These are phyloP conservation scores for Tipula helvola DNA, from an alignment of 2,888 invertebrate species.

Conservation along the genomic window DNA sequence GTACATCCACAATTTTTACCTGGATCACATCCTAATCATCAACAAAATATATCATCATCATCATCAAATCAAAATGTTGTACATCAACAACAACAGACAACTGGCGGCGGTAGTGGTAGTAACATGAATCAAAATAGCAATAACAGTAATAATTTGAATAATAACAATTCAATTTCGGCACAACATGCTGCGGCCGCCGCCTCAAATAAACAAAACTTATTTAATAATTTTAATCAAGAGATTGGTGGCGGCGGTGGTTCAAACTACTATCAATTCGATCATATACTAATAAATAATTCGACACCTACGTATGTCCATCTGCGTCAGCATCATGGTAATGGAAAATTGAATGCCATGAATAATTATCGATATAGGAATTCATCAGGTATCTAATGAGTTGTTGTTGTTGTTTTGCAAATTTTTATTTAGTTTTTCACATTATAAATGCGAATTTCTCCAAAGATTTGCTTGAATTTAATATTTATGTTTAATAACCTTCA, in stretches of 20 bases:
- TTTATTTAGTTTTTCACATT: neutral
- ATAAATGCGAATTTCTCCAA: neutral
- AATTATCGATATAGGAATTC: slow-evolving; percentile 35
- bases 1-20: slow-evolving; percentile 90
- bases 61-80: slow-evolving; percentile 33
- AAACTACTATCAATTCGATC: slow-evolving; percentile 9
- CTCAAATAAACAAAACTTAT: slow-evolving; percentile 25
- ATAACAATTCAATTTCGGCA: slow-evolving; percentile 6
- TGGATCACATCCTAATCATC: slow-evolving; percentile 69
- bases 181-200: neutral
- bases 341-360: slow-evolving; percentile 19
- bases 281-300: slow-evolving; percentile 7
- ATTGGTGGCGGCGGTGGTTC: neutral
- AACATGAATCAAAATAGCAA: neutral
- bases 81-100: slow-evolving; percentile 36
- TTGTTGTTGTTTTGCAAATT: neutral
- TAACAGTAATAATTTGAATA: neutral
- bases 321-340: slow-evolving; percentile 8
- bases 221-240: slow-evolving; percentile 9
- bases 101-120: neutral
- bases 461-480: neutral
- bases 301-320: slow-evolving; percentile 9
- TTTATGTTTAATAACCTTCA: neutral
- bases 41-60: slow-evolving; percentile 19
- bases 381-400: slow-evolving; percentile 18